Evolutionary conservation across 92 coral and sea anemone species (phyloP), one percentile per base, ranked within the genome.

Genomic region (Porites evermanni): DNA sequence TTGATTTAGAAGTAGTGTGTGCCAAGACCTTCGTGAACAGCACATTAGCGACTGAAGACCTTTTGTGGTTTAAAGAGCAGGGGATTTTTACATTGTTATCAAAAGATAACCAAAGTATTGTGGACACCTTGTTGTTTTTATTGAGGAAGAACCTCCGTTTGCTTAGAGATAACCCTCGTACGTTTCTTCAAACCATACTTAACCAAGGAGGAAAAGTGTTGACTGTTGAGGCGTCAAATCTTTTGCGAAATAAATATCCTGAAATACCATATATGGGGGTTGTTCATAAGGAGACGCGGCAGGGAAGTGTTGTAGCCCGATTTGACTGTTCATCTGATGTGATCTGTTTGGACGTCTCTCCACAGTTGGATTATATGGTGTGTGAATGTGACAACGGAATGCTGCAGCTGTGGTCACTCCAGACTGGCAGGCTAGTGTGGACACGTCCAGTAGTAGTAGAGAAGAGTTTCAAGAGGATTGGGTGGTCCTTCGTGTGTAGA

Each of bases 331-430:
- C 32, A 10, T 68, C 67, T 14, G 0, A 0, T 7, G 76, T 80
- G 51, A 7, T 14, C 59, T 80, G 75, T 23, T 67, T 80, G 26
- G 84, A 80, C 38, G 75, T 79, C 16, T 79, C 84, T 47, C 24
- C 67, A 8, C n/a, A 79, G 17, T 13, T n/a, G 47, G 84, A 67
- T 32, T 67, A 20, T 74, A 52, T 79, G 84, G 84, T 79, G 23
- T 79, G 84, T 8, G 84, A 79, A 79, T 79, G 84, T 67, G 0
- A 7, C 0, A 2, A 79, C 14, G 75, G 65, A 23, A 67, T n/a
- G 7, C 60, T 79, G 14, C 75, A 79, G 20, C 10, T 79, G 20
- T 79, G 84, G 84, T 79, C 84, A 14, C 74, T 79, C 8, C 74
- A 13, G 14, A 79, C 84, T 14, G 84, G 75, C 8, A 67, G 60